These are phyloP conservation scores for Archegozetes longisetosus DNA, from an alignment of 1,140 invertebrate genomes.

Conservation along the genomic window DNA sequence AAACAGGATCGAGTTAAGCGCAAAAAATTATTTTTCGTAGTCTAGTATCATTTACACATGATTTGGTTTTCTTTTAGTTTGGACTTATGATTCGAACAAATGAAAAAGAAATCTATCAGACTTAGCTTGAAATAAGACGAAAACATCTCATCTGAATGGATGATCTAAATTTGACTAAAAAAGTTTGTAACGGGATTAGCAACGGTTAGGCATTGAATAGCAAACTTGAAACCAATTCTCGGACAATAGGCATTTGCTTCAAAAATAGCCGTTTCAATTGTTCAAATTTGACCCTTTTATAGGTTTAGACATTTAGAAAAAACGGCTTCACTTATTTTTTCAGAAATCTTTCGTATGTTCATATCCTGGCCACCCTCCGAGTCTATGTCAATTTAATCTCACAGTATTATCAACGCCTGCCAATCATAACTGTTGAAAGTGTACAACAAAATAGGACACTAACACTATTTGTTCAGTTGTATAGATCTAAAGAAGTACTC, in stretches of 20 bases:
- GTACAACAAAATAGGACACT: too few species aligned
- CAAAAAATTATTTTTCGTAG: too few species aligned
- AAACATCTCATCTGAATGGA: background rate
- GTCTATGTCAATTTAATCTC: background rate
- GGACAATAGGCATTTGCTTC: background rate
- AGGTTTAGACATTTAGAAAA: background rate
- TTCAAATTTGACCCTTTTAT: background rate
- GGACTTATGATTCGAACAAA: background rate
- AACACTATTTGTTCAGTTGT: too few species aligned
- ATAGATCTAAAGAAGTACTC: too few species aligned
- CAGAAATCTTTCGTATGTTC: background rate
- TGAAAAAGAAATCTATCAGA: background rate
- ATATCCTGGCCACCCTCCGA: background rate
- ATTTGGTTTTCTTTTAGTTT: background rate
- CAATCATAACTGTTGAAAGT: too few species aligned
- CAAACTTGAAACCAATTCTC: background rate
- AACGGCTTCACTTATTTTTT: too few species aligned
- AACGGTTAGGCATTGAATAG: background rate
- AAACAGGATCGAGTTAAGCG: too few species aligned
- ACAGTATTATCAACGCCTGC: background rate
- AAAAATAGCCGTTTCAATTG: background rate
- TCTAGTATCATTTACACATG: background rate
- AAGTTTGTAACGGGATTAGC: background rate
- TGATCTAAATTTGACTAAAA: background rate
- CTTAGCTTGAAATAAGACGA: background rate